Evolutionary conservation across 2,888 invertebrate species (phyloP).

Genomic region (Morpho helenor): DNA sequence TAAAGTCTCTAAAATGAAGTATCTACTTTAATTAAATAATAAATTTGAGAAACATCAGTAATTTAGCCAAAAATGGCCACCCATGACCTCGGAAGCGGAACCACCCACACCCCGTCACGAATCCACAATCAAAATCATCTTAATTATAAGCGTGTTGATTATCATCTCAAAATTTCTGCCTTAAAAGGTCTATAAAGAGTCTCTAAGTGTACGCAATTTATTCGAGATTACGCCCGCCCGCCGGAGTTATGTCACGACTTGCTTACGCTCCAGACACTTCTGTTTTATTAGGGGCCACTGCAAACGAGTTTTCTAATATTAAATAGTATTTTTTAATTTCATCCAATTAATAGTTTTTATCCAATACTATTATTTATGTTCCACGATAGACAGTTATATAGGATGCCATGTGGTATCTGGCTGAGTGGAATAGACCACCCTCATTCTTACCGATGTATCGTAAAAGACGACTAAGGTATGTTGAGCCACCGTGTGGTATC

Average conservation of each 20-base stretch:
- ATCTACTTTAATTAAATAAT: conserved; percentile 12
- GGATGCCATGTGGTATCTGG: too few relatives aligned
- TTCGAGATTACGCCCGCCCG: conserved; percentile 65
- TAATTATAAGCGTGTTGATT: conserved; percentile 78
- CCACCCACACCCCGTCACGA: conserved; percentile 75
- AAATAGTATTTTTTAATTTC: neutral
- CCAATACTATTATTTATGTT: too few relatives aligned
- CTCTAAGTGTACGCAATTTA: conserved; percentile 74
- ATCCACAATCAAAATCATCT: conserved; percentile 62
- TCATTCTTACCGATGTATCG: too few relatives aligned
- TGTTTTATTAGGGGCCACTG: conserved; percentile 41
- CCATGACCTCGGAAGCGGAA: conserved; percentile 71
- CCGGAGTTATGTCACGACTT: conserved; percentile 68
- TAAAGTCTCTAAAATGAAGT: too few relatives aligned
- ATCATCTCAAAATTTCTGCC: conserved; percentile 76
- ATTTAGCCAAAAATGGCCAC: conserved; percentile 32
- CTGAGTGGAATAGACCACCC: too few relatives aligned
- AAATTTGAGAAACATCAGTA: conserved; percentile 19
- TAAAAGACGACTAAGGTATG: too few relatives aligned
- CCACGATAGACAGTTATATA: too few relatives aligned
- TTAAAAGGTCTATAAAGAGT: conserved; percentile 77
- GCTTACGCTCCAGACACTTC: conserved; percentile 59
- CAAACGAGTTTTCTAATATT: conserved; percentile 1
- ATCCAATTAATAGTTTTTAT: too few relatives aligned
- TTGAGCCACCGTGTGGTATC: too few relatives aligned